A percentile compares a stretch with the other conserved stretches of the same genome.
These are phyloP conservation scores for Sinocyclocheilus anophthalmus DNA, from an alignment of 2,113 vertebrate species.

Conservation along the genomic window DNA sequence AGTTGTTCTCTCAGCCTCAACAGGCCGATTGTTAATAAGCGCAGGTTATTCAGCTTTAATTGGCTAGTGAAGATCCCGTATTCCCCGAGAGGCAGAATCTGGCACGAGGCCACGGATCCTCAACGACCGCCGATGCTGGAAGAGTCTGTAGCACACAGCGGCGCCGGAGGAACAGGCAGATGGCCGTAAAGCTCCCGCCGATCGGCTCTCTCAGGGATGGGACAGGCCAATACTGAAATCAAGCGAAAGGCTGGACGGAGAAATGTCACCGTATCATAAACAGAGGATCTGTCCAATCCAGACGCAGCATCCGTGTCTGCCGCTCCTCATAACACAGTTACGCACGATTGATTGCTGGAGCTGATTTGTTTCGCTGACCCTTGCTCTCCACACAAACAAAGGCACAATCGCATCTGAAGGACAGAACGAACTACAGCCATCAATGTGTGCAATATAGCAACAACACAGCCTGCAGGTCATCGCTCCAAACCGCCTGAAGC, in stretches of 20 bases:
- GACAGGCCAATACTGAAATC: no score
- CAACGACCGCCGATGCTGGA: not conserved
- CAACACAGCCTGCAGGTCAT: not conserved
- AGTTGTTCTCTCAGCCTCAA: not conserved
- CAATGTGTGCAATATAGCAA: conserved; percentile 25
- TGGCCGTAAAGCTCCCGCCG: conserved; percentile 49
- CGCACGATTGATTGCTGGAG: conserved; percentile 46
- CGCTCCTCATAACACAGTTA: conserved; percentile 59
- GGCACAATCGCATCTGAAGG: conserved; percentile 30
- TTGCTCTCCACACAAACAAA: conserved; percentile 30
- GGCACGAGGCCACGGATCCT: not conserved
- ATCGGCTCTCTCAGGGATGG: no score
- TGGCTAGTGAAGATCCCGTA: conserved; percentile 39
- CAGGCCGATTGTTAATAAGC: conserved; percentile 25
- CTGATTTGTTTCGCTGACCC: conserved; percentile 37
- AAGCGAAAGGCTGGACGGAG: not conserved
- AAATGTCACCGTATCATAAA: not conserved
- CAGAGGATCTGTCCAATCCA: not conserved
- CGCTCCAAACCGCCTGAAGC: not conserved
- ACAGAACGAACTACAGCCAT: conserved; percentile 17
- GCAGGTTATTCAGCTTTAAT: conserved; percentile 45
- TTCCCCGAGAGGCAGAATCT: conserved; percentile 26
- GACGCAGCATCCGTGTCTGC: conserved; percentile 1
- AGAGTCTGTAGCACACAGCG: not conserved
- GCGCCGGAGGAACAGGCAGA: conserved; percentile 48